These are phyloP conservation scores for Trachemys scripta DNA, from an alignment of 2,113 vertebrate species.

Conservation along the genomic window DNA sequence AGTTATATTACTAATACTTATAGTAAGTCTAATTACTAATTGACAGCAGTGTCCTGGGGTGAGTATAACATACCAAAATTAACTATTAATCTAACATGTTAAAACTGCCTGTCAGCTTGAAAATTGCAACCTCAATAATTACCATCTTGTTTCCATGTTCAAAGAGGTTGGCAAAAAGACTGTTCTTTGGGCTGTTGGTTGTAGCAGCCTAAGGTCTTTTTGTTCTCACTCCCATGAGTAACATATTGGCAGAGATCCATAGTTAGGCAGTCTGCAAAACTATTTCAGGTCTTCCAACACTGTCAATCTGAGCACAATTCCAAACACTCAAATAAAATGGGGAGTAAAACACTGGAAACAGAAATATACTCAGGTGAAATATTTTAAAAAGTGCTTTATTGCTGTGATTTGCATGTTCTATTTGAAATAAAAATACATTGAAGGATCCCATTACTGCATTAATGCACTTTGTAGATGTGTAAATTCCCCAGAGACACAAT, in stretches of 20 bases:
- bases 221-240: neutral
- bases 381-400: neutral
- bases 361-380: constrained; percentile 2
- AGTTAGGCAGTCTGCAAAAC: constrained; percentile 11
- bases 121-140: neutral
- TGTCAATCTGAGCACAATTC: constrained; percentile 5
- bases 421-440: constrained; percentile 36
- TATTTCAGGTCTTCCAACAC: neutral
- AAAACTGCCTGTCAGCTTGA: neutral
- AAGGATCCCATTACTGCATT: constrained; percentile 33
- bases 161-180: neutral
- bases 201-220: constrained; percentile 9
- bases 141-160: constrained; percentile 1
- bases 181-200: neutral
- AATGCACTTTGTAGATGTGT: constrained; percentile 25
- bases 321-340: neutral
- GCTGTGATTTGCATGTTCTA: constrained; percentile 22
- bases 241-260: neutral
- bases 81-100: neutral
- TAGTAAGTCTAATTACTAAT: neutral
- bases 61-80: neutral
- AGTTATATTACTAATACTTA: neutral
- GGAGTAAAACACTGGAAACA: constrained; percentile 4
- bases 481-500: constrained; percentile 9
- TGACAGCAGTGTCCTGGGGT: neutral